Evolutionary conservation across 2,113 vertebrate genomes (phyloP).

Genomic region (Gavia stellata): DNA sequence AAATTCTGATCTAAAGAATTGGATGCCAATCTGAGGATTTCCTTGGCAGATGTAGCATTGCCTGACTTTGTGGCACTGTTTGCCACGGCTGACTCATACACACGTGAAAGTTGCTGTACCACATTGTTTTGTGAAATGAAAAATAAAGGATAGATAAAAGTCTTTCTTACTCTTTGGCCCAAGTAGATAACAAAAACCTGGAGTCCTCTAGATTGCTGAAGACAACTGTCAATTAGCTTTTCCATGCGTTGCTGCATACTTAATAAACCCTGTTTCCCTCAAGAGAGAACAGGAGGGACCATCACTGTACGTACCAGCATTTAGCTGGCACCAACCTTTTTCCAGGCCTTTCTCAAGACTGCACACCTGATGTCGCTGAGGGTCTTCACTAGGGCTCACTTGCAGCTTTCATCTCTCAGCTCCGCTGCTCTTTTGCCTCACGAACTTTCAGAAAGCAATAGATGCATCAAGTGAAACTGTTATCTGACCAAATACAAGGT

Average conservation of each 20-base stretch:
- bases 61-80: not conserved
- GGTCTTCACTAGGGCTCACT: not conserved
- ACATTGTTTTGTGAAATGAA: not conserved
- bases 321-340: not conserved
- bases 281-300: not conserved
- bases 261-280: not conserved
- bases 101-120: fast-evolving
- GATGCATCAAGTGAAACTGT: not conserved
- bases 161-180: not conserved
- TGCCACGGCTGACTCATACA: not conserved
- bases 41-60: not conserved
- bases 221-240: not conserved
- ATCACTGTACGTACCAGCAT: fast-evolving
- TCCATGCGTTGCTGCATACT: fast-evolving
- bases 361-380: not conserved
- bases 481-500: not conserved
- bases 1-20: not conserved
- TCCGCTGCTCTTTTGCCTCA: not conserved
- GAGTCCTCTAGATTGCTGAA: not conserved
- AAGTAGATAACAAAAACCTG: not conserved
- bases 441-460: not conserved
- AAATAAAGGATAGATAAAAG: not conserved
- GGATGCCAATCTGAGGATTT: not conserved
- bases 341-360: not conserved
- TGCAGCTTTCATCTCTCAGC: not conserved